Evolutionary conservation across 1,140 invertebrate genomes (phyloP), one percentile per base, ranked within the genome.

Genomic region (Drosophila rhopaloa): DNA sequence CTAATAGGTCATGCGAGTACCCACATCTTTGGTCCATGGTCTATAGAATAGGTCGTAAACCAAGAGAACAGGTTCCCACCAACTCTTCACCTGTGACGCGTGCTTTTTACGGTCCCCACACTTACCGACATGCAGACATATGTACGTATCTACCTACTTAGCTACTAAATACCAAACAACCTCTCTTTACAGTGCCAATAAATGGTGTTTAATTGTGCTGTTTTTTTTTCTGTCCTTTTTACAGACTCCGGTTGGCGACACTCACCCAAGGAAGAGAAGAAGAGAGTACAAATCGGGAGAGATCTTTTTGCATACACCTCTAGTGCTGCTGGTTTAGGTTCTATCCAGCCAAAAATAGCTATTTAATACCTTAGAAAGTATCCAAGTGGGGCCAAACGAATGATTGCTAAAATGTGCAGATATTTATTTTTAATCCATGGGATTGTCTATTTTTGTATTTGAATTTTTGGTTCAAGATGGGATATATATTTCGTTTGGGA

Each of bases 181-280:
- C 38, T 37, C 51, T 71, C 29, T 50, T 71, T 19, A 47, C 41
- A 41, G 13, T 27, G 37, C 37, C 51, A 70, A 71, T 71, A 71
- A 71, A 71, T 68, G 60, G 43, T 71, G 65, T 71, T 57, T 70
- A 65, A 68, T 71, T 70, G 65, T 58, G n/a, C 7, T 40, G 43
- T 41, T 71, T 43, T 38, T 19, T 35, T 24, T 71, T 41, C 43
- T 13, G 50, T 44, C 47, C 38, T 66, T 63, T 37, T 71, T 71
- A 44, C 65, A 56, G 51, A 46, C 38, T 70, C 65, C 66, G 50
- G 56, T 71, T 56, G 67, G 65, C 51, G 67, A 71, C 67, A 71
- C 29, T 57, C 67, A 24, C 48, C 14, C 24, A 13, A 9, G 10
- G 16, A 1, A 32, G n/a, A 9, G 60, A 56, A 16, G 32, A 19